Conservation (phyloP, 2,113 vertebrate genomes). For the Halcyon senegalensis region DNA sequence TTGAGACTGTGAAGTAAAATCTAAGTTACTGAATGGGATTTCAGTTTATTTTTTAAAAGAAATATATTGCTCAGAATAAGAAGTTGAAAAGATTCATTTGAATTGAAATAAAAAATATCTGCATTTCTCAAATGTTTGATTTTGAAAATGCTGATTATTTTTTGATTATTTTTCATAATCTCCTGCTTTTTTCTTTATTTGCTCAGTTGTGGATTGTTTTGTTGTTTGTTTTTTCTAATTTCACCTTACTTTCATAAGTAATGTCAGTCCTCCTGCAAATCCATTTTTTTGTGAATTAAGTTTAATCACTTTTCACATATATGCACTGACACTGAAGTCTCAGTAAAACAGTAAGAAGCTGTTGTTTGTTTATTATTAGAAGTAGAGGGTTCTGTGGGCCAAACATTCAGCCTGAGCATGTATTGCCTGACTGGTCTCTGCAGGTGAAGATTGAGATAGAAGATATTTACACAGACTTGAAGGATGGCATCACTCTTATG, state of each 20-base stretch:
- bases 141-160: background rate
- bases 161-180: background rate
- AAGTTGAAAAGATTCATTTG: background rate
- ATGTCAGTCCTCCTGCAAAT: background rate
- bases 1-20: background rate
- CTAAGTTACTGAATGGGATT: background rate
- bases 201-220: background rate
- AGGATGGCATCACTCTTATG: conserved; percentile 82
- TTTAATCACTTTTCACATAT: background rate
- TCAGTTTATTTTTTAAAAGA: background rate
- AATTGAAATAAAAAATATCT: background rate
- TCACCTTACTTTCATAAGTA: background rate
- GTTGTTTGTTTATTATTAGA: background rate
- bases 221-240: background rate
- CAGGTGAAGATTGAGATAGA: conserved; percentile 77
- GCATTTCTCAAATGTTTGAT: background rate
- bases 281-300: background rate
- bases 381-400: background rate
- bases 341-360: background rate
- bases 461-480: conserved; percentile 85
- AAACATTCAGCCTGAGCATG: background rate
- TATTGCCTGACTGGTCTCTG: background rate
- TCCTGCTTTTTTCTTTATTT: background rate
- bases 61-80: background rate
- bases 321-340: background rate